Evolutionary conservation across 2,113 vertebrate genomes (phyloP), one percentile per base, ranked within the genome.

Genomic region (Terrapene triunguis): DNA sequence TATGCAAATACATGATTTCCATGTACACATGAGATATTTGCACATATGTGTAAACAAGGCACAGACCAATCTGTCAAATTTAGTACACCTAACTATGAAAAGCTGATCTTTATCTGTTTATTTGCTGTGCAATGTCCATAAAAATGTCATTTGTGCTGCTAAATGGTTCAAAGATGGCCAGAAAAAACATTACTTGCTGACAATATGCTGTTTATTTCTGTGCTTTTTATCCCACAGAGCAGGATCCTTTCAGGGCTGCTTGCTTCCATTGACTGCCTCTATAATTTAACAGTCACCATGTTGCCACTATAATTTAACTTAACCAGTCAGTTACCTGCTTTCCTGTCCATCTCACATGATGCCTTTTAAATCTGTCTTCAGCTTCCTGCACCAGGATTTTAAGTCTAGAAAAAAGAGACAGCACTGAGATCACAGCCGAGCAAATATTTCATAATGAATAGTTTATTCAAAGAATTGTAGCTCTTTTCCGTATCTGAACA

Each of bases 331-430:
- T 84, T 80, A 69, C 16, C 55, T 1, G 17, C 93, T 89, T 82
- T 55, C n/a, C 25, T 79, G 76, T n/a, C 88, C 16, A 72, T 76
- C 50, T 65, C 83, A 65, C 25, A 89, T 32, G 65, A 83, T 50
- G n/a, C n/a, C 79, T 89, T 85, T 72, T 38, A 10, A 72, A 72
- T 91, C 21, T 80, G 19, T 89, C 74, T 94, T 94, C 84, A 92
- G 76, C 48, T 87, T 96, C 82, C 94, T 96, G 82, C 25, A 0
- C 42, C 2, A 1, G 54, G 65, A 92, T 90, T 96, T 97, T 92
- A 47, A 96, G 94, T 89, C 54, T 55, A 81, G 69, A 89, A 92
- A 35, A 89, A 54, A 2, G 2, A 59, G 38, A 35, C 29, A 10
- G 42, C 29, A 27, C 5, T 74, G 44, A 81, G 53, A 65, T 35